Base-by-base conservation (phyloP, 1,140 invertebrate species). In the Tetranychus cinnabarinus region DNA sequence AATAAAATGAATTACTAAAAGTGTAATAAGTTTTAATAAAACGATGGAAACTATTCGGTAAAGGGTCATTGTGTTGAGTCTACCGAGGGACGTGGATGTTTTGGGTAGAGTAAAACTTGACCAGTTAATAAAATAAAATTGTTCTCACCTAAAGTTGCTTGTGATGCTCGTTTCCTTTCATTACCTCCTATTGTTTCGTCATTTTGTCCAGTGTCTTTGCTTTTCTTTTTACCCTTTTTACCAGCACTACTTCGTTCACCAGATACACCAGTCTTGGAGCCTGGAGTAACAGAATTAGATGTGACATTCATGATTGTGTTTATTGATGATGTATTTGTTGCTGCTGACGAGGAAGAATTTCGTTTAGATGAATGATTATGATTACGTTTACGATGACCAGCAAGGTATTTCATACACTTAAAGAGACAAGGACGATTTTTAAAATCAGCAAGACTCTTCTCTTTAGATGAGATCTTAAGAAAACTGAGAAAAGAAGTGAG, bases 161-260 rank as follows among this genome's bases (percentile, higher is more conserved):
- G 39, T 6, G 39, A 42, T 6, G 39, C 5, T 42, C 39, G 5
- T 42, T 10, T 42, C 10, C 23, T 23, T 23, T 23, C 23, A 23
- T 42, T 42, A 5, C 39, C 70, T 37, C 58, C 63, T n/a, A 61
- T 60, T 7, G 48, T 39, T 33, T 61, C 60, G 6, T 62, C 62
- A 23, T 23, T 23, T 23, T 23, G 23, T 23, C 23, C 23, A 23
- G n/a, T 1, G 62, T 58, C 7, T 62, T 61, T 36, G 46, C 15
- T 58, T 58, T 64, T 34, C 50, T 42, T 56, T 57, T 48, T 59
- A 31, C 46, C 39, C 39, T 42, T 42, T 42, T 42, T 42, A 42
- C 39, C 39, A 42, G 5, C 39, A 10, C 39, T 39, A 46, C 34
- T n/a, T 3, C 8, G 23, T 36, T 23, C 37, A 37, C 8, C 23